Evolutionary conservation across 2,797 vertebrate genomes (phyloP).

Genomic region (Eulemur coronatus): DNA sequence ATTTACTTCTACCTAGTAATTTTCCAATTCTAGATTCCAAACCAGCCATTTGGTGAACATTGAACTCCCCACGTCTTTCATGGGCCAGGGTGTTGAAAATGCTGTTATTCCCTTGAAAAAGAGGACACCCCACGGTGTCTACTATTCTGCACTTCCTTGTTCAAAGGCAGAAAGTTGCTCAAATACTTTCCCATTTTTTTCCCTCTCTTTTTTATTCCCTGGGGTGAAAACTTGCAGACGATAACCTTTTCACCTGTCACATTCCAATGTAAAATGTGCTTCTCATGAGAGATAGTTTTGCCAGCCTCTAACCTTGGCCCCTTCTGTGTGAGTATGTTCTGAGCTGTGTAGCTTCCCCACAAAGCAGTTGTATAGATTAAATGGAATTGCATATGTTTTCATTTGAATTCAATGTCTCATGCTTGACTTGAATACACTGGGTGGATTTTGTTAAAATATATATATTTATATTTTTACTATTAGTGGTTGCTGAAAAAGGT

Average conservation of each 20-base stretch:
- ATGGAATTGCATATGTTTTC: not conserved
- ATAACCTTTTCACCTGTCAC: not conserved
- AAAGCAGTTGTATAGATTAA: not conserved
- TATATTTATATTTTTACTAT: not conserved
- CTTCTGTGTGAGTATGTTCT: not conserved
- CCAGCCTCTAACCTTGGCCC: not conserved
- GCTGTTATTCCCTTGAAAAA: not conserved
- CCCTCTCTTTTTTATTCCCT: not conserved
- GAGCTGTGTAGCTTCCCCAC: not conserved
- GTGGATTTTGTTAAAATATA: not conserved
- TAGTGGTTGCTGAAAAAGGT: not conserved
- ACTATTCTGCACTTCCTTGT: not conserved
- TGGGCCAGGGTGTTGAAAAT: not conserved
- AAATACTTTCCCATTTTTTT: not conserved
- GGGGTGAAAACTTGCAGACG: conserved; percentile 48
- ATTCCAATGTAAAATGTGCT: conserved; percentile 14
- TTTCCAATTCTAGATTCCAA: conserved; percentile 50
- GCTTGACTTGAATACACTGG: not conserved
- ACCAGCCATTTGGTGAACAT: not conserved
- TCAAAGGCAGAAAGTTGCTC: conserved; percentile 33
- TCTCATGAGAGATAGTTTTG: not conserved
- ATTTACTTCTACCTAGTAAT: conserved; percentile 15
- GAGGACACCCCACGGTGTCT: not conserved
- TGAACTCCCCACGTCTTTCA: conserved; percentile 20
- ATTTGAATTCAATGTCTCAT: not conserved